Evolutionary conservation across 2,797 vertebrate genomes (phyloP), one percentile per base, ranked within the genome.

Genomic region (Premnoplex brunnescens): DNA sequence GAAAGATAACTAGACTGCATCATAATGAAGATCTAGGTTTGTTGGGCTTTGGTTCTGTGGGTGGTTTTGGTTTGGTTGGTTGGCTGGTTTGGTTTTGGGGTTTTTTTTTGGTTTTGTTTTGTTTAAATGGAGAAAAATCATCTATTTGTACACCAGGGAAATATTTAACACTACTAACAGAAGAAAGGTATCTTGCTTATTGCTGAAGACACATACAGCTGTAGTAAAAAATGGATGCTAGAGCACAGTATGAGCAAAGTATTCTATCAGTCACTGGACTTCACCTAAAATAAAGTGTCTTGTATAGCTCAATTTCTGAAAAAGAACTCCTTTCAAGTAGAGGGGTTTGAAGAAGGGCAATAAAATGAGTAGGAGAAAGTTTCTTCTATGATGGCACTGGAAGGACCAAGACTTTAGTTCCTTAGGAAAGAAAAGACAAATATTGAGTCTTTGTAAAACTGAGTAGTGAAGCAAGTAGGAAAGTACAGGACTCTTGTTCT

Each of bases 41-140:
- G 26, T 19, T 64, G 5, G 20, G 19, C 6, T 32, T 60, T 1
- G 1, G 9, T 39, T 74, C 7, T 58, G 13, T 32, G 37, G 5
- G 6, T 8, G 1, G 1, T 34, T 74, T 55, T 46, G 36, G 16
- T 17, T 30, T 23, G 6, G 5, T 12, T 7, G 10, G 7, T 36
- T 44, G 51, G 9, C 48, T 16, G 5, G 2, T 7, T 39, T 30
- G 21, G 28, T 37, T 60, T 52, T 52, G 16, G 30, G 48, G 23
- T 23, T 23, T 5, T 26, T 59, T 27, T 22, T 54, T 6, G 30
- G 18, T 54, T 46, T 48, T 19, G 52, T 54, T 54, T 54, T 30
- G 52, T 54, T 54, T 54, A 20, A 9, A 59, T 54, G 27, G n/a
- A 71, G 27, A 63, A 51, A 48, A 51, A n/a, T 36, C n/a, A 88